Base-by-base conservation (phyloP, 2,797 vertebrate species). In the Novumbra hubbsi region DNA sequence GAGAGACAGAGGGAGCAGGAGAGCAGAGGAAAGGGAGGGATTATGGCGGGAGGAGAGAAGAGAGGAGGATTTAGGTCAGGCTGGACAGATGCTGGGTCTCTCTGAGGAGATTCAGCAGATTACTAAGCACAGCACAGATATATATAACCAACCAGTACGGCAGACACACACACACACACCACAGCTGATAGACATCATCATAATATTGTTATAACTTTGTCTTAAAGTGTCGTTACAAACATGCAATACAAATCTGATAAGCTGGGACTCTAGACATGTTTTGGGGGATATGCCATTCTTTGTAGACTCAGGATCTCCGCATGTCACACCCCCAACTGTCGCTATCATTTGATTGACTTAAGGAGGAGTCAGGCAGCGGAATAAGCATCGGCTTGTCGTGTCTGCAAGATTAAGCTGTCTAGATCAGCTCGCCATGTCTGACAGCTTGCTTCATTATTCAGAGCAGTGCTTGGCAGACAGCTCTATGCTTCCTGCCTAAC, bases 61-160 rank as follows among this genome's bases (percentile, higher is more conserved):
- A 75, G 82, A 84, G 81, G 73, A 88, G 86, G 85, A 90, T 90
- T 90, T 88, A 80, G 84, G 86, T 88, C 86, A 87, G 77, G 30
- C 57, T 64, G 79, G 82, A 84, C 87, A 88, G 87, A 88, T 88
- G 88, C 83, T 78, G 83, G 68, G 63, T 84, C 81, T 86, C 80
- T 76, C 81, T 72, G 78, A 89, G 77, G 81, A 87, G 83, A 89
- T 90, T 88, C 78, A 83, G 19, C 83, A 86, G 85, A 89, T 87
- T 90, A 90, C 63, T 64, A 66, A 74, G 77, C 14, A 7, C 28
- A 76, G 77, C 32, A 78, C 70, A 52, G 76, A 76, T 72, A 81
- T 27, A 80, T 81, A 80, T 76, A 72, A 21, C 21, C 28, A 49
- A 14, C n/a, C 24, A 5, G 24, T 24, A 64, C 24, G 68, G 24